A percentile compares a stretch with the other conserved stretches of the same genome.
These are phyloP conservation scores for Netelia inedita DNA, from an alignment of 2,888 invertebrate genomes.

Conservation along the genomic window DNA sequence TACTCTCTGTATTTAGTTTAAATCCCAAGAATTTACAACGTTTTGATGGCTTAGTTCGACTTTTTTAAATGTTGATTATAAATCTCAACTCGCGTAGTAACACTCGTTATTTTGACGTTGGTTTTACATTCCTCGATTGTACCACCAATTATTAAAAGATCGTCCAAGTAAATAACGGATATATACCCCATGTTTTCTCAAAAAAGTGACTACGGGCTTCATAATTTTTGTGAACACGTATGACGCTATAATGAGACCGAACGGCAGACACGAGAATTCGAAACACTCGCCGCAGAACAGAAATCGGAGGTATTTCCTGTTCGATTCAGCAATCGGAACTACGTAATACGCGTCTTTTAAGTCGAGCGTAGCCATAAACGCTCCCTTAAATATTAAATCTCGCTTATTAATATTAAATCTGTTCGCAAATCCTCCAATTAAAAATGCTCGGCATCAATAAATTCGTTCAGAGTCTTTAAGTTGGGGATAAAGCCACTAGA, in stretches of 20 bases:
- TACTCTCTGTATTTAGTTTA: conserved; percentile 3
- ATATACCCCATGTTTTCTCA: conserved; percentile 6
- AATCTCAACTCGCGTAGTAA: conserved; percentile 16
- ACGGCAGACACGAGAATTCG: conserved; percentile 24
- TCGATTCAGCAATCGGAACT: conserved; percentile 4
- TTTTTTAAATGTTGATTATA: conserved; percentile 23
- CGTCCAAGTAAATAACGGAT: conserved; percentile 23
- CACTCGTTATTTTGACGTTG: neutral
- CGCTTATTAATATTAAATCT: too few relatives aligned
- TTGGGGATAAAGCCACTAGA: conserved; percentile 68
- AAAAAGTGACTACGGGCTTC: conserved; percentile 10
- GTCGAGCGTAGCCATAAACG: conserved; percentile 14
- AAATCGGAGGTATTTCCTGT: conserved; percentile 34
- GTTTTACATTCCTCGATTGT: neutral
- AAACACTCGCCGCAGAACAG: neutral
- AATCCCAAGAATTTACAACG: conserved; percentile 29
- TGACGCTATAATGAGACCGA: conserved; percentile 14
- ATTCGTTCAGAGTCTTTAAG: conserved; percentile 70
- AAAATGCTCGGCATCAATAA: conserved; percentile 69
- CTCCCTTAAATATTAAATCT: conserved; percentile 58
- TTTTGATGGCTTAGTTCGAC: neutral
- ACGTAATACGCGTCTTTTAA: conserved; percentile 15
- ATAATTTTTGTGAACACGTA: conserved; percentile 28
- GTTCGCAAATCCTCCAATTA: conserved; percentile 72
- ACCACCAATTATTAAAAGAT: conserved; percentile 31